Base-by-base conservation (phyloP, 2,888 invertebrate species). In the Leucozona laternaria region DNA sequence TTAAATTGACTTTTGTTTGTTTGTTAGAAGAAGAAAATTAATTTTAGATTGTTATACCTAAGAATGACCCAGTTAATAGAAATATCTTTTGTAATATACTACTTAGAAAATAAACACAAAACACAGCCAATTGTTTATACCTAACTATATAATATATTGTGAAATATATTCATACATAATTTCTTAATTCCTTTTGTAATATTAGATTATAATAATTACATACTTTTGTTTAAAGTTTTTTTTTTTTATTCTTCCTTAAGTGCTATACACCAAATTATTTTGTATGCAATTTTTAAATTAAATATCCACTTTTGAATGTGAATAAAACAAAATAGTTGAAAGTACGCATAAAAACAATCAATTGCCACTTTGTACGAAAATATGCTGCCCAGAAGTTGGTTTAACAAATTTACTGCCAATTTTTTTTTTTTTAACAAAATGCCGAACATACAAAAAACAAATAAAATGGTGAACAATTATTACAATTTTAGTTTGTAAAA, bases 41-140 rank as follows among this genome's bases (percentile, higher is more conserved):
- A 80, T 80, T 40, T 70, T 85, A 85, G 80, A 77, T 80, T 72
- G 84, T 76, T 84, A 85, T 85, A 81, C 85, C 81, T 85, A 85
- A 85, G 81, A 80, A 64, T 64, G 57, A 84, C 58, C 57, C 68
- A 82, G 62, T 76, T 68, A 84, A 85, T 77, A 81, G 80, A 77
- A 68, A 85, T 85, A 85, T 82, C 71, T 86, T 80, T 86, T 86
- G 86, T 86, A 86, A 86, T 86, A 86, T 86, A 86, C 68, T 79
- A 71, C 73, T 79, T 86, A 86, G 86, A 82, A 55, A 82, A 79
- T 86, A 73, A 72, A 81, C 58, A 72, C 71, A 57, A 73, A 76
- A 77, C 77, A 86, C 78, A 86, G 78, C 81, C 73, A 73, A 73
- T 86, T 86, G 86, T 86, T 82, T 86, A 82, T 86, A 86, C 57